These are phyloP conservation scores for Drepana arcuata DNA, from an alignment of 1,140 invertebrate genomes.

Conservation along the genomic window DNA sequence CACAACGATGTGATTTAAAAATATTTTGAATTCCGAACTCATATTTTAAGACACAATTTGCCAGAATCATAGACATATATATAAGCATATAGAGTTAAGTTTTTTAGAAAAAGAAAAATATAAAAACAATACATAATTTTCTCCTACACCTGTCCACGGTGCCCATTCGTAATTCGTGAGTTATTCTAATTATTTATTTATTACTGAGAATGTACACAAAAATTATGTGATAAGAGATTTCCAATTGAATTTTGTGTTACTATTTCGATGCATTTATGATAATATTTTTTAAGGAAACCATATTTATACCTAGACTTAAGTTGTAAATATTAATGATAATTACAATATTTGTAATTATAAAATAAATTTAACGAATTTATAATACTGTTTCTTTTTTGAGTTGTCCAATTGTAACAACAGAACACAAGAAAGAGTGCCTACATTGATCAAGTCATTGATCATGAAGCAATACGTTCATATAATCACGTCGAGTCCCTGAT, in stretches of 20 bases:
- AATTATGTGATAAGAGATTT: conserved; percentile 49
- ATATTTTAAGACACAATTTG: conserved; percentile 22
- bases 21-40: conserved; percentile 1
- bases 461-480: too few relatives aligned
- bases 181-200: conserved; percentile 14
- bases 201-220: conserved; percentile 43
- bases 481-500: too few relatives aligned
- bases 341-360: conserved; percentile 64
- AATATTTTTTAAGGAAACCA: conserved; percentile 54
- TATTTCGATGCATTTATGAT: conserved; percentile 58
- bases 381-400: conserved; percentile 4
- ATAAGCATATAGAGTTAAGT: conserved; percentile 28
- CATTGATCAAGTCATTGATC: too few relatives aligned
- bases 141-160: conserved; percentile 29
- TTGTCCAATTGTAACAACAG: conserved; percentile 1
- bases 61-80: conserved; percentile 33
- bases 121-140: conserved; percentile 8
- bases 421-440: too few relatives aligned
- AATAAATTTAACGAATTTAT: conserved; percentile 28
- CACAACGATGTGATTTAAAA: too few relatives aligned
- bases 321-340: conserved; percentile 64
- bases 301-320: conserved; percentile 44
- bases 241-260: conserved; percentile 40
- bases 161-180: too few relatives aligned
- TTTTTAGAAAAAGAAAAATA: conserved; percentile 12